Base-by-base conservation (phyloP, 2,797 vertebrate genomes). In the Acanthurus lineatus region DNA sequence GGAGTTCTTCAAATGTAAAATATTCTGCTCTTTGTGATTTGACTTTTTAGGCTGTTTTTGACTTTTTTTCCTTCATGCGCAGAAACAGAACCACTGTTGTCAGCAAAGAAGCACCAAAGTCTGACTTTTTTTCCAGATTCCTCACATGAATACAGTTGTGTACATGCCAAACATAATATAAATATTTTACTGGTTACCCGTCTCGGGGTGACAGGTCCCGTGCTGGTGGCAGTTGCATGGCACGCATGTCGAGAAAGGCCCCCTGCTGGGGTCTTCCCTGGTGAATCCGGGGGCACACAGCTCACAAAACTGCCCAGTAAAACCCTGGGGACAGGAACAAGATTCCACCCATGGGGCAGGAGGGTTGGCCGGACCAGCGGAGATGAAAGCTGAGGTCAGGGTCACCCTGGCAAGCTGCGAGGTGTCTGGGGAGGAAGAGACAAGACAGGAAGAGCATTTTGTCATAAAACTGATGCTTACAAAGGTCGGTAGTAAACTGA, bases 221-320 rank as follows among this genome's bases (percentile, higher is more conserved):
- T 99, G 98, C 66, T 93, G 94, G 88, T 97, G 96, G 92, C 98
- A 99, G 93, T 92, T 71, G 64, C 97, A 99, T 19, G 95, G 96
- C 72, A 97, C 85, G 0, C 98, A 99, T 69, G 51, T 69, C 40
- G 91, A 52, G 0, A 97, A 92, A 2, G 95, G 90, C 2, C 96
- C 90, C 0, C 93, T 89, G 0, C 61, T 77, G 0, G 95, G 93
- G 0, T 82, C 85, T 65, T 97, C 95, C 45, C 96, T 77, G 78
- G 94, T 98, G 93, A 96, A 98, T 42, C 96, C 96, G 0, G 91
- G 91, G 0, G 94, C 89, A 0, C 98, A 99, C 16, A 75, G 90
- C 88, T 98, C 96, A 38, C 97, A 99, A 86, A 97, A 97, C 81
- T 95, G 96, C 16, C 98, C 97, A 0, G 17, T 3, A 32, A 97